Conservation (phyloP, 1,140 invertebrate species). For the Zelostemma sp. region DNA sequence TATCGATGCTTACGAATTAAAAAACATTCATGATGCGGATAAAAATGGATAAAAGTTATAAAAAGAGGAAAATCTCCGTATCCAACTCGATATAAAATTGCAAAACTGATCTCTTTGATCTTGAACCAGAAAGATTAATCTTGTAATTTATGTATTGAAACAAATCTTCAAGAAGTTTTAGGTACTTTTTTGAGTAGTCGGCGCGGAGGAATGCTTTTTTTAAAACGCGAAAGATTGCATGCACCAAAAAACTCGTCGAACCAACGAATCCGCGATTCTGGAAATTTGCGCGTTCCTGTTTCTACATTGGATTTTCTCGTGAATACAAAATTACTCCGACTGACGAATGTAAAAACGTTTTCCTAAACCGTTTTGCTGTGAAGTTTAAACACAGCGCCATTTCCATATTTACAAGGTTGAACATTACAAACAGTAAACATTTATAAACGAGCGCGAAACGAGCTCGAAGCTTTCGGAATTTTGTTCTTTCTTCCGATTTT, state of each 20-base stretch:
- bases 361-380: slow-evolving; percentile 15
- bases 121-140: not conserved
- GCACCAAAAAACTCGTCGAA: too few relatives aligned
- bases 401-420: slow-evolving; percentile 1
- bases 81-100: not conserved
- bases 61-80: not conserved
- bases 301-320: not conserved
- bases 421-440: not conserved
- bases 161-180: not conserved
- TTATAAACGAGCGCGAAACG: not conserved
- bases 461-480: not conserved
- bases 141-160: not conserved
- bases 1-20: not conserved
- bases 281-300: too few relatives aligned
- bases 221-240: too few relatives aligned
- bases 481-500: not conserved
- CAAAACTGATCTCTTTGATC: not conserved
- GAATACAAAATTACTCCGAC: not conserved
- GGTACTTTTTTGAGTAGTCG: slow-evolving; percentile 6
- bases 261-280: too few relatives aligned
- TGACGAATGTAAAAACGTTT: not conserved
- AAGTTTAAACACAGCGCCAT: slow-evolving; percentile 18
- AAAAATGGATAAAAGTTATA: too few relatives aligned
- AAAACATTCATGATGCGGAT: not conserved
- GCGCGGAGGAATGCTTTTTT: not conserved